These are phyloP conservation scores for Wasmannia auropunctata DNA, from an alignment of 1,140 invertebrate species.

Conservation along the genomic window DNA sequence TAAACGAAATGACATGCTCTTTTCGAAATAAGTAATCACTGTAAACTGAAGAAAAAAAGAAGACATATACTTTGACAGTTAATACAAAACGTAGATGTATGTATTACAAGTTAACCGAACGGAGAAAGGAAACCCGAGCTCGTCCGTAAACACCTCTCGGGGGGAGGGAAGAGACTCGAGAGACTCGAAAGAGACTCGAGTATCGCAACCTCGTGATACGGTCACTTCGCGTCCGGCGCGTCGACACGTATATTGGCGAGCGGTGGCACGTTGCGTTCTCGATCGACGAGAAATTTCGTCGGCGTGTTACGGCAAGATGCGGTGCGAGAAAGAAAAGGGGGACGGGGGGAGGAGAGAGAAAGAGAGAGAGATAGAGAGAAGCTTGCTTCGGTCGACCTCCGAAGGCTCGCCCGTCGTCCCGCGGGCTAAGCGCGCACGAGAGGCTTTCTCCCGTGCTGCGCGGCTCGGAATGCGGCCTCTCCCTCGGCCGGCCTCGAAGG, in stretches of 20 bases:
- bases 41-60: too few relatives aligned
- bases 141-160: background rate
- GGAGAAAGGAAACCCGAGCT: background rate
- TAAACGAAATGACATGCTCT: background rate
- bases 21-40: background rate
- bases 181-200: background rate
- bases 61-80: too few relatives aligned
- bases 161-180: background rate
- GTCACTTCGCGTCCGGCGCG: background rate
- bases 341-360: too few relatives aligned
- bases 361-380: background rate
- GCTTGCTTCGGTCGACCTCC: conserved; percentile 1
- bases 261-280: background rate
- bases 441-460: conserved; percentile 75
- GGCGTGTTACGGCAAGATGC: background rate
- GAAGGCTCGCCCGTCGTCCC: conserved; percentile 34
- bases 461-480: conserved; percentile 75
- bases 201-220: background rate
- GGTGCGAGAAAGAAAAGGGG: background rate
- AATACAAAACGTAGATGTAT: background rate
- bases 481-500: conserved; percentile 58
- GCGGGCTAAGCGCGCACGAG: conserved; percentile 68
- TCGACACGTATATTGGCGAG: background rate
- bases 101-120: background rate
- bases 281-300: conserved; percentile 22